A percentile compares a stretch with the other conserved stretches of the same genome.
These are phyloP conservation scores for Enteromius argenteus DNA, from an alignment of 2,797 vertebrate species.

Conservation along the genomic window DNA sequence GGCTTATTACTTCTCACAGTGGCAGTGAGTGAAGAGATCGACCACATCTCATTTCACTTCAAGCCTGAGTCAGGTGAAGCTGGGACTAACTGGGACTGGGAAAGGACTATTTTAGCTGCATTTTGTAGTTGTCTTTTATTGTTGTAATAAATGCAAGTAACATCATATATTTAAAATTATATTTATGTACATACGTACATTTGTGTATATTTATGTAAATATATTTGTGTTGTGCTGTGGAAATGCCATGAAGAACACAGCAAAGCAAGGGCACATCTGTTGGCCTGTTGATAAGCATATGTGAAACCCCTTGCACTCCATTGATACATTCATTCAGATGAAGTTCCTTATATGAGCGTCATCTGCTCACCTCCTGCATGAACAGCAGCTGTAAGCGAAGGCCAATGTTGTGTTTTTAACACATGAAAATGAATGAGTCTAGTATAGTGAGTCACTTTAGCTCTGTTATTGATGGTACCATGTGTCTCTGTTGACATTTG, in stretches of 20 bases:
- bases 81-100: neutral
- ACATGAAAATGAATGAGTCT: neutral
- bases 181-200: neutral
- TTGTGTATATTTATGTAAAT: neutral
- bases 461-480: neutral
- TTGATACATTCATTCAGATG: slow-evolving; percentile 11
- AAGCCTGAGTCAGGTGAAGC: neutral
- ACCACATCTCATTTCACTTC: neutral
- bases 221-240: slow-evolving; percentile 20
- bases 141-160: neutral
- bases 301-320: neutral
- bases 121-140: neutral
- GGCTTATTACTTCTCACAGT: neutral
- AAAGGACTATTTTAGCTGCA: neutral
- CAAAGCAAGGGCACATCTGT: slow-evolving; percentile 19
- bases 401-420: slow-evolving; percentile 1
- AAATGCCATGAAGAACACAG: slow-evolving; percentile 1
- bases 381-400: neutral
- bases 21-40: neutral
- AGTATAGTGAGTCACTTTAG: neutral
- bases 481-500: slow-evolving; percentile 7
- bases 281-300: slow-evolving; percentile 15
- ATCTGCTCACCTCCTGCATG: neutral
- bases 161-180: neutral
- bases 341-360: neutral